These are phyloP conservation scores for Darevskia mixta DNA, from an alignment of 2,797 vertebrate genomes.

Conservation along the genomic window DNA sequence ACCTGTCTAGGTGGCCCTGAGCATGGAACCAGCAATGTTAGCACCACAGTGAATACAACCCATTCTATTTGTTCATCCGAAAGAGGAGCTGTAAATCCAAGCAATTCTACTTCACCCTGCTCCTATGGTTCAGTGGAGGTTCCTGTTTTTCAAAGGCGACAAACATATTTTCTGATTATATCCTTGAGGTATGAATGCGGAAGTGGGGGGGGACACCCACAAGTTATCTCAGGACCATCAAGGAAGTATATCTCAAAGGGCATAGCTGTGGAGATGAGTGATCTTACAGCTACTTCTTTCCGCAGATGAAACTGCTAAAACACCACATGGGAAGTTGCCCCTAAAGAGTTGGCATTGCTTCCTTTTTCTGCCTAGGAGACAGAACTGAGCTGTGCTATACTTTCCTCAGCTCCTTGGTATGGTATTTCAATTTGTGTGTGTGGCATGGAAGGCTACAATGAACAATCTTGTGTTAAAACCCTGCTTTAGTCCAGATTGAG, in stretches of 20 bases:
- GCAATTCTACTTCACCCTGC: neutral
- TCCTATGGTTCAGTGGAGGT: neutral
- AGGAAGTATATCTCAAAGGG: neutral
- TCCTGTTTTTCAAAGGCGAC: neutral
- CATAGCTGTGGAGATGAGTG: neutral
- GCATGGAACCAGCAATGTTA: too few relatives aligned
- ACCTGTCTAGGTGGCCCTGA: too few relatives aligned
- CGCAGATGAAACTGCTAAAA: neutral
- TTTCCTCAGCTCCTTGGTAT: neutral
- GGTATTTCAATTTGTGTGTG: neutral
- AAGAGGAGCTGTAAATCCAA: neutral
- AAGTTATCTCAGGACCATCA: neutral
- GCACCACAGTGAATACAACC: too few relatives aligned
- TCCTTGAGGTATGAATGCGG: neutral
- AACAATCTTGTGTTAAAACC: neutral
- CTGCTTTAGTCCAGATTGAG: neutral
- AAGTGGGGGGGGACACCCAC: neutral
- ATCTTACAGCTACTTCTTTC: neutral
- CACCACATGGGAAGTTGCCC: neutral
- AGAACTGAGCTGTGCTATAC: neutral
- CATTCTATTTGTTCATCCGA: neutral
- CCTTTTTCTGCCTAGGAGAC: neutral
- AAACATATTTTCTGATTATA: neutral
- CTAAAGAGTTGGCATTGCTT: neutral
- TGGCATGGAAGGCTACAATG: neutral